Evolutionary conservation across 30 jellyfish, hydroid and myxozoan genomes (phyloP), one percentile per base, ranked within the genome.

Genomic region (Aurelia aurita complex sp. Pacific): DNA sequence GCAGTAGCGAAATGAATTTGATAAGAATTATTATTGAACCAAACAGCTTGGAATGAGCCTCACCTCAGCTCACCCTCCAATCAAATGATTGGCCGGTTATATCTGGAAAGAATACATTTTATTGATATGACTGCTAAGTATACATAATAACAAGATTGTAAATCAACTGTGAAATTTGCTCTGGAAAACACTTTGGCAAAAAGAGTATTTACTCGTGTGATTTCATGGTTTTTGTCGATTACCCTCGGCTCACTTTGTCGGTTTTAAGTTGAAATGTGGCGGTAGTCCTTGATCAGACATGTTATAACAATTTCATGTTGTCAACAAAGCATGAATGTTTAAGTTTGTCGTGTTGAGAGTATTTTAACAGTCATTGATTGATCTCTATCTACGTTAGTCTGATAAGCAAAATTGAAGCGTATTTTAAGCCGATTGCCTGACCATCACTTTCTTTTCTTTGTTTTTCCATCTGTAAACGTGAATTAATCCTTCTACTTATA

Each of bases 311-410:
- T 84, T 74, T 84, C 76, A 54, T 74, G 23, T 74, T 71, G 78
- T 73, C 46, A 82, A 84, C 87, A 84, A 84, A n/a, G 64, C 91
- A 74, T 84, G 51, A 73, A 74, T 74, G 87, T 79, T 79, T 79
- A 57, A 57, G 82, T 73, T 43, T 73, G 82, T 63, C 93, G 66
- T 40, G 93, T 84, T 84, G 87, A 71, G 74, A 84, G 87, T 84
- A 81, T 84, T 84, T 84, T 84, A 84, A 74, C 93, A 84, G 93
- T 78, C 87, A 74, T 73, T 57, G 93, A 84, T 84, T 84, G 84
- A 84, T 84, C 67, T 73, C 93, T 73, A 84, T 84, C 93, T 84
- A 38, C 76, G 69, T 77, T 69, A 74, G 79, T 61, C 79, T 67
- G 84, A 73, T 73, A 84, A 84, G 93, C 87, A 84, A 74, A 84